phyloP scores from a whole-genome alignment of 2,888 invertebrate genomes.

The Drepana falcataria region DNA sequence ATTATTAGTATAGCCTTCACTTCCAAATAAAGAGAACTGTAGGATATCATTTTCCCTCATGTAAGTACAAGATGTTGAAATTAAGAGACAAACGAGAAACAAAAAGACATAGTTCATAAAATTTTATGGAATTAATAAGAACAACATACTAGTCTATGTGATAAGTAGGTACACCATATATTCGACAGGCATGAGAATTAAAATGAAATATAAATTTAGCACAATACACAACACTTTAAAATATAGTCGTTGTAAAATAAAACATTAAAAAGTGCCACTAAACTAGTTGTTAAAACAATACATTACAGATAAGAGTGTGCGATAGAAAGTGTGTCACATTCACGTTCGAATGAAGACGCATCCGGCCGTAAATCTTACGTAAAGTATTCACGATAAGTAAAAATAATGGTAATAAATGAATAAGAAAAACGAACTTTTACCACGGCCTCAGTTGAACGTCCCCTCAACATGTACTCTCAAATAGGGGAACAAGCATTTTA shows the following conservation, averaged over 20 bases:
- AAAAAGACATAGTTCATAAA: not conserved
- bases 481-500: constrained; percentile 80
- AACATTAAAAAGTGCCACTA: constrained; percentile 45
- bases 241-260: constrained; percentile 47
- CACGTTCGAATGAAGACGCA: constrained; percentile 67
- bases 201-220: constrained; percentile 9
- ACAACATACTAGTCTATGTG: not conserved
- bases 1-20: constrained; percentile 8
- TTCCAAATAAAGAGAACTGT: constrained; percentile 5
- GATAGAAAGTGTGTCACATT: constrained; percentile 73
- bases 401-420: constrained; percentile 40
- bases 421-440: constrained; percentile 42
- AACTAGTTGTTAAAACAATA: constrained; percentile 58
- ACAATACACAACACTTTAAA: constrained; percentile 25
- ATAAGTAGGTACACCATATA: no score
- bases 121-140: not conserved
- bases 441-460: constrained; percentile 51
- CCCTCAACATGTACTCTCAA: constrained; percentile 78
- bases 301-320: constrained; percentile 60
- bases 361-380: constrained; percentile 71
- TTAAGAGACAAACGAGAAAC: not conserved
- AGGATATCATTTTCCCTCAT: no score
- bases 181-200: not conserved
- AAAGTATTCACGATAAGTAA: constrained; percentile 59
- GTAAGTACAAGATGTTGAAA: not conserved